Percentiles rank a stretch among this genome's conserved stretches.
phyloP scores from a whole-genome alignment of 2,797 vertebrate genomes.

The Microctenopoma lineatum region DNA sequence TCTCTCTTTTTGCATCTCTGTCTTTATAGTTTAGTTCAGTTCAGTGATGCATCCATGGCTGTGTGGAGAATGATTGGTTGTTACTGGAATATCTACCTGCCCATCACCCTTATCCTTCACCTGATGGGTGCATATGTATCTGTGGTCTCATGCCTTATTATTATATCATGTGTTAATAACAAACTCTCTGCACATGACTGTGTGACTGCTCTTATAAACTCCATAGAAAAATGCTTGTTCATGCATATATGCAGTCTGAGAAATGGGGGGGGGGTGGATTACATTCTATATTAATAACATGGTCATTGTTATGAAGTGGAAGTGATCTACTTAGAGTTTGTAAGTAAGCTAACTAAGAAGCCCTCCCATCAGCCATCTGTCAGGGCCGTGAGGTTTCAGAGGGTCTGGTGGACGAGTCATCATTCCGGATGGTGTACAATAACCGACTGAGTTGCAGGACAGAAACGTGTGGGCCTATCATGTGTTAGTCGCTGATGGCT shows the following conservation, averaged over 20 bases:
- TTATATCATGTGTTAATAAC: slow-evolving; percentile 42
- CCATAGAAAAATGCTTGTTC: slow-evolving; percentile 39
- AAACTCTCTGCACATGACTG: slow-evolving; percentile 27
- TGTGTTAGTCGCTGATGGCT: slow-evolving; percentile 41
- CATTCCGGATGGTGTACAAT: slow-evolving; percentile 59
- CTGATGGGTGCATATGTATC: slow-evolving; percentile 37
- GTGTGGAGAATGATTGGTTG: background rate
- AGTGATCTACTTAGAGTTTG: slow-evolving; percentile 33
- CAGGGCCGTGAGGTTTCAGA: slow-evolving; percentile 42
- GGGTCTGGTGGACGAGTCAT: slow-evolving; percentile 31
- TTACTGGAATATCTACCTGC: slow-evolving; percentile 13
- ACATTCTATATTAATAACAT: slow-evolving; percentile 48
- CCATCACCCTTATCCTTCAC: slow-evolving; percentile 10
- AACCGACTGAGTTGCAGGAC: slow-evolving; percentile 50
- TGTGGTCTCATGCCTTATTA: slow-evolving; percentile 41
- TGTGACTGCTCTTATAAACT: slow-evolving; percentile 64
- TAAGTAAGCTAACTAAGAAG: slow-evolving; percentile 59
- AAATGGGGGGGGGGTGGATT: slow-evolving; percentile 41
- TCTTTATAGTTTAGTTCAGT: background rate
- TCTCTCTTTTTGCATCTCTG: background rate
- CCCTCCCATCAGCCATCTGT: slow-evolving; percentile 67
- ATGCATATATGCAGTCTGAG: slow-evolving; percentile 30
- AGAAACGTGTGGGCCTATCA: slow-evolving; percentile 54
- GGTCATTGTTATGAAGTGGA: slow-evolving; percentile 29
- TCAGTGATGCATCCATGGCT: background rate